Evolutionary conservation across 2,797 vertebrate genomes (phyloP).

Genomic region (Phoeniculus purpureus): DNA sequence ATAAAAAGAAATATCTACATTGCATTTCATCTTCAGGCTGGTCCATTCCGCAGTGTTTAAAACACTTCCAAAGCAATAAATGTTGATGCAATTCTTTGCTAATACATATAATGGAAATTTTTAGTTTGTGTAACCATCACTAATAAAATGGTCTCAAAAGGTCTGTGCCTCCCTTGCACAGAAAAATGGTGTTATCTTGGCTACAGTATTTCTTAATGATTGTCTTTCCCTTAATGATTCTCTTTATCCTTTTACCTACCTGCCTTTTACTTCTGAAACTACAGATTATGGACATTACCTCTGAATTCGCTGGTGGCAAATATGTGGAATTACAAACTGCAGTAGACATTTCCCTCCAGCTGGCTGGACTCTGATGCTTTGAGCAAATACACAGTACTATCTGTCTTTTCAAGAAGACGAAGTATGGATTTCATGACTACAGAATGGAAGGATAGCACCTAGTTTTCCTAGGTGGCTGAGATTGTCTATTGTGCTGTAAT

Average conservation of each 20-base stretch:
- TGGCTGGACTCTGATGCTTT: not conserved
- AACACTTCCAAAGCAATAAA: not conserved
- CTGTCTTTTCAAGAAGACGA: not conserved
- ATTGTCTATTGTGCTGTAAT: not conserved
- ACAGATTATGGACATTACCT: not conserved
- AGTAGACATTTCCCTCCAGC: not conserved
- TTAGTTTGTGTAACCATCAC: not conserved
- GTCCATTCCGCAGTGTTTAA: not conserved
- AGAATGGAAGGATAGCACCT: not conserved
- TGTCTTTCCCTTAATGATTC: not conserved
- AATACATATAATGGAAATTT: not conserved
- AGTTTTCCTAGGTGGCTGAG: not conserved
- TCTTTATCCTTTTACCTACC: conserved; percentile 13
- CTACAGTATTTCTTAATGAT: conserved; percentile 9
- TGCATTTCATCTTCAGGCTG: not conserved
- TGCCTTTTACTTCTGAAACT: not conserved
- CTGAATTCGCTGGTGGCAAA: conserved; percentile 30
- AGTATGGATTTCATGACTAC: not conserved
- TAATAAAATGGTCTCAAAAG: conserved; percentile 7
- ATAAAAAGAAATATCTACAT: not conserved
- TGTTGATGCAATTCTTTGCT: conserved; percentile 4
- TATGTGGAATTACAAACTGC: not conserved
- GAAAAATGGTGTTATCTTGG: not conserved
- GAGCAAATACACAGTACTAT: not conserved
- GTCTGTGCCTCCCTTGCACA: not conserved